Percentiles rank a stretch among this genome's conserved stretches.
Evolutionary conservation across 2,888 invertebrate species (phyloP).

Genomic region (Abrostola tripartita): DNA sequence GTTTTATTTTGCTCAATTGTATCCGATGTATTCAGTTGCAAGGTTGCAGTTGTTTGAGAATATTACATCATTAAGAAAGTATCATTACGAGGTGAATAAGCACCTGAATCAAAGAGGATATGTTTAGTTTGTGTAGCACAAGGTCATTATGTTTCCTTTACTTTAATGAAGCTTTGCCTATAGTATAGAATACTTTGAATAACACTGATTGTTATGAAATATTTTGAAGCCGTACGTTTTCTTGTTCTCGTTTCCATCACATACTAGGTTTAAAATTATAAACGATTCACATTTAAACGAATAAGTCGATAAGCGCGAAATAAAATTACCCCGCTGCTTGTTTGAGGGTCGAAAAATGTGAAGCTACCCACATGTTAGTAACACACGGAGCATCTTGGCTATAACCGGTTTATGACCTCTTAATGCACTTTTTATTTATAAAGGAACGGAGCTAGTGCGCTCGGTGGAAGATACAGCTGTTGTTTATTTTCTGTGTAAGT

Average conservation of each 20-base stretch:
- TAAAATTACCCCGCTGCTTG: not conserved
- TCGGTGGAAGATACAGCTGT: not conserved
- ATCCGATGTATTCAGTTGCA: not conserved
- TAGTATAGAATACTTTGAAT: not conserved
- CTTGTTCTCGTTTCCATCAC: too few relatives aligned
- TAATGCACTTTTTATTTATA: slow-evolving; percentile 23
- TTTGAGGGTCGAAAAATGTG: not conserved
- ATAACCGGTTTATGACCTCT: slow-evolving; percentile 17
- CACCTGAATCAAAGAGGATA: not conserved
- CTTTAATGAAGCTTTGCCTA: not conserved
- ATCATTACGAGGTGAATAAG: too few relatives aligned
- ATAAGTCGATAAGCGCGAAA: not conserved
- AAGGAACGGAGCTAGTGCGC: not conserved
- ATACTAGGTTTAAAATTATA: too few relatives aligned
- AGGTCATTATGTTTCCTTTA: not conserved
- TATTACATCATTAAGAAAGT: too few relatives aligned
- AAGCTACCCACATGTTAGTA: not conserved
- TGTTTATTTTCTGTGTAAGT: not conserved
- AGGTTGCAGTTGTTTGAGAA: not conserved
- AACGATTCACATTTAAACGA: too few relatives aligned
- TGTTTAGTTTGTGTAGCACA: not conserved
- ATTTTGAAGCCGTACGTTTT: not conserved
- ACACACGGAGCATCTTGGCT: slow-evolving; percentile 12
- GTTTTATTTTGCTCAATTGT: slow-evolving; percentile 1
- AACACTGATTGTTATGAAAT: slow-evolving; percentile 1